These are phyloP conservation scores for Pseudomyrmex sp. DNA, from an alignment of 1,140 invertebrate species.

Conservation along the genomic window DNA sequence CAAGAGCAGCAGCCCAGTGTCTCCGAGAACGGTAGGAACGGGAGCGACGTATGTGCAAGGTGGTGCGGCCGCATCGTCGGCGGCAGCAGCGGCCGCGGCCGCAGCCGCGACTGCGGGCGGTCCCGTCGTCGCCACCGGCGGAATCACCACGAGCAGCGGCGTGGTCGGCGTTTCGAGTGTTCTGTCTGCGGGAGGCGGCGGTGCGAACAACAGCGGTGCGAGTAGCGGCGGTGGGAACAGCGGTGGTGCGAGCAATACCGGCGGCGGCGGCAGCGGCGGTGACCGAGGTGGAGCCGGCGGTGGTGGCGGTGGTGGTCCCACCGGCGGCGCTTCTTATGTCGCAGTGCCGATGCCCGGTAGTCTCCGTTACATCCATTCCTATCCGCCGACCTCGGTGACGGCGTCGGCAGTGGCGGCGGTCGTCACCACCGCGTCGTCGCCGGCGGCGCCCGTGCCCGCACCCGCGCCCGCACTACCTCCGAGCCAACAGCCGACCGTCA, in stretches of 20 bases:
- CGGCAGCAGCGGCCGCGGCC: conserved; percentile 67
- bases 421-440: conserved; percentile 67
- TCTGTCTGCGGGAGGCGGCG: conserved; percentile 61
- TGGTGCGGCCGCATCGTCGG: conserved; percentile 73
- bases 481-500: conserved; percentile 64
- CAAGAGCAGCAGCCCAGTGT: conserved; percentile 83
- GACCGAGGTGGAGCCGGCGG: conserved; percentile 54
- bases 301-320: conserved; percentile 62
- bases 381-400: conserved; percentile 79
- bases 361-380: conserved; percentile 83
- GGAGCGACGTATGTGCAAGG: conserved; percentile 78
- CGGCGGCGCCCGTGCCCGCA: conserved; percentile 58
- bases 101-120: conserved; percentile 65
- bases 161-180: conserved; percentile 61
- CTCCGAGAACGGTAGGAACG: conserved; percentile 81
- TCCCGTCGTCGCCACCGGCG: conserved; percentile 58
- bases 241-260: conserved; percentile 55
- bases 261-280: conserved; percentile 45
- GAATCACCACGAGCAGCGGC: conserved; percentile 58
- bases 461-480: conserved; percentile 52
- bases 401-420: conserved; percentile 66
- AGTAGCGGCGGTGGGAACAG: conserved; percentile 41
- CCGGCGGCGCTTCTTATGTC: conserved; percentile 72
- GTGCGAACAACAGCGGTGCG: conserved; percentile 33
- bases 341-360: conserved; percentile 78